phyloP scores from a whole-genome alignment of 1,140 invertebrate genomes.

The Drosophila malerkotliana region DNA sequence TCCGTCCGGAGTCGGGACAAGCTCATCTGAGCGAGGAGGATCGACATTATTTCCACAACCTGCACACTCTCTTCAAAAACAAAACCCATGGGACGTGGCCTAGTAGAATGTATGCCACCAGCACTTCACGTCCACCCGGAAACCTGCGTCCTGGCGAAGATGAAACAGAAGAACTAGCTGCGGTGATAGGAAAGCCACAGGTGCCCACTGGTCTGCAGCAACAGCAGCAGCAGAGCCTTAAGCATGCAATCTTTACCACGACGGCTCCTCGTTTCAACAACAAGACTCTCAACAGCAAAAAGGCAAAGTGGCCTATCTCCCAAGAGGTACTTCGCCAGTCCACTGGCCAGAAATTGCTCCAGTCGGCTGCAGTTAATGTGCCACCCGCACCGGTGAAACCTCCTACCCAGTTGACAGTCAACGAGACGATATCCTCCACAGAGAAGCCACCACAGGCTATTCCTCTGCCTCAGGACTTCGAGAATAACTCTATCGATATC shows the following conservation, averaged over 20 bases:
- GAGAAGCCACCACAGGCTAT: conserved; percentile 67
- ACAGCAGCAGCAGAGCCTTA: conserved; percentile 34
- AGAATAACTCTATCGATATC: conserved; percentile 81
- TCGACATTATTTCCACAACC: conserved; percentile 60
- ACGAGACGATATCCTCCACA: conserved; percentile 43
- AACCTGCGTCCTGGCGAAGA: conserved; percentile 31
- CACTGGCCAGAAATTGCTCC: conserved; percentile 55
- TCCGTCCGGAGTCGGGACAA: conserved; percentile 50
- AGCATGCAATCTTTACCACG: conserved; percentile 57
- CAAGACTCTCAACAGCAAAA: conserved; percentile 73
- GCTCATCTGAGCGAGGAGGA: conserved; percentile 68
- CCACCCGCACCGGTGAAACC: conserved; percentile 11
- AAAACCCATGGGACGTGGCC: conserved; percentile 57
- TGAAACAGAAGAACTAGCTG: conserved; percentile 64
- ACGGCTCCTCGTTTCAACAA: conserved; percentile 62
- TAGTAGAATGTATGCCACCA: conserved; percentile 45
- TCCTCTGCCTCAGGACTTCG: conserved; percentile 71
- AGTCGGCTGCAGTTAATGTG: conserved; percentile 17
- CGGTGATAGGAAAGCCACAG: conserved; percentile 75
- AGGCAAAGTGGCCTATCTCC: conserved; percentile 73
- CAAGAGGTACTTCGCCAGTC: conserved; percentile 62
- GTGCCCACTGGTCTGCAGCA: conserved; percentile 34
- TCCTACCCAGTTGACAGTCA: background rate
- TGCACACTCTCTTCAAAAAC: conserved; percentile 66
- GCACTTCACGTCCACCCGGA: conserved; percentile 49